Percentiles rank a stretch among this genome's conserved stretches.
Evolutionary conservation across 2,888 invertebrate species (phyloP).

Genomic region (Trachelus tabidus): DNA sequence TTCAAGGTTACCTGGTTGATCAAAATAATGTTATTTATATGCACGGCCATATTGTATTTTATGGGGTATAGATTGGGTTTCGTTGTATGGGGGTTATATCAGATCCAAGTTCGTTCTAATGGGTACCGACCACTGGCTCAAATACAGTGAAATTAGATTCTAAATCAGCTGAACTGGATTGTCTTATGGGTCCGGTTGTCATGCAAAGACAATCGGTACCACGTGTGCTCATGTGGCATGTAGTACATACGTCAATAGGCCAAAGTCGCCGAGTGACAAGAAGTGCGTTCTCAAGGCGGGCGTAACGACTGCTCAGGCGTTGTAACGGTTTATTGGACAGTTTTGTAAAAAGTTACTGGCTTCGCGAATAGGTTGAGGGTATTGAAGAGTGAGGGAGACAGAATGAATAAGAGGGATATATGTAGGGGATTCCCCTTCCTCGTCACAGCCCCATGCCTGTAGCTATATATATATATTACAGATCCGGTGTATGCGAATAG

Average conservation of each 20-base stretch:
- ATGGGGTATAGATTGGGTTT: no score
- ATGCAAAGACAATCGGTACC: neutral
- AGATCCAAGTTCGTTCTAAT: no score
- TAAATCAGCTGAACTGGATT: no score
- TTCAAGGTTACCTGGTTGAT: conserved; percentile 42
- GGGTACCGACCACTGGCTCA: no score
- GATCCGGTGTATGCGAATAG: no score
- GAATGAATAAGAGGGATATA: conserved; percentile 16
- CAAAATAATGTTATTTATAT: no score
- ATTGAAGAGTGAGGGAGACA: conserved; percentile 9
- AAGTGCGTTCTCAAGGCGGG: conserved; percentile 38
- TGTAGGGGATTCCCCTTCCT: conserved; percentile 15
- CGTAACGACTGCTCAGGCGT: conserved; percentile 32
- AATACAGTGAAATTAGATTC: no score
- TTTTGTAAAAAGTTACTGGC: conserved; percentile 29
- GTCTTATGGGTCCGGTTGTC: no score
- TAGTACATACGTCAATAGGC: no score
- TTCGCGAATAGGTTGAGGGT: conserved; percentile 22
- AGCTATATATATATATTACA: neutral
- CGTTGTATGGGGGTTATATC: no score
- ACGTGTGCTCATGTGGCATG: neutral
- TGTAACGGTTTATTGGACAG: conserved; percentile 46
- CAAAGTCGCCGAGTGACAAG: conserved; percentile 22
- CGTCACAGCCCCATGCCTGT: no score
- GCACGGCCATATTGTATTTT: no score